Evolutionary conservation across 2,113 vertebrate genomes (phyloP), one percentile per base, ranked within the genome.

Genomic region (Chelonoidis abingdonii): DNA sequence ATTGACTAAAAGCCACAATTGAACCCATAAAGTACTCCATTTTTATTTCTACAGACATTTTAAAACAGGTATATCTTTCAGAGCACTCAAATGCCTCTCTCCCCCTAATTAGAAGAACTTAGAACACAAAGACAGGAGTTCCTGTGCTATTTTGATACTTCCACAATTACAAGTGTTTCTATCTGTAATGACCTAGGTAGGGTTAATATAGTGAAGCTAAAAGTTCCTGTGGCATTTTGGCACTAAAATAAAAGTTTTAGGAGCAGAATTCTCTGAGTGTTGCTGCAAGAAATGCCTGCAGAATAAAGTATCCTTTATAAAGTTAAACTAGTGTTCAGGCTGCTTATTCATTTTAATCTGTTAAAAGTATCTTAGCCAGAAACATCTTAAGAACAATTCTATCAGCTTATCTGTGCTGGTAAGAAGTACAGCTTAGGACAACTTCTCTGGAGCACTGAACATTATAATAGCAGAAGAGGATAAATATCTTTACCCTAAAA

Each of bases 341-440:
- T 93, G 75, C 92, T 97, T 96, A 95, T 85, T 97, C 56, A 62
- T 92, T 94, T 97, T 97, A 96, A 95, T 96, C 92, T 95, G 47
- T 79, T 97, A 3, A 76, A 96, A 96, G 56, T 91, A 35, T 88
- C 82, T 95, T 88, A 97, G 92, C 59, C 83, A 92, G 85, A 95
- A 96, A 89, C 81, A 91, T 92, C 82, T 95, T 96, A 89, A 94
- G 86, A 96, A 89, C 38, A 85, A 91, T 79, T 88, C 96, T 93
- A 94, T 87, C 80, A 91, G 90, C 65, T 92, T 94, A 96, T 89
- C 92, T 92, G 80, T 87, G 56, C 59, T 31, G 24, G 76, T 54
- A 92, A 62, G 84, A 49, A 87, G 52, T 50, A 35, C 47, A 94
- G 83, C 84, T 41, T 90, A 29, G 49, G 57, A 93, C 29, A 87